These are phyloP conservation scores for Herminia tarsipennalis DNA, from an alignment of 2,888 invertebrate species.

Conservation along the genomic window DNA sequence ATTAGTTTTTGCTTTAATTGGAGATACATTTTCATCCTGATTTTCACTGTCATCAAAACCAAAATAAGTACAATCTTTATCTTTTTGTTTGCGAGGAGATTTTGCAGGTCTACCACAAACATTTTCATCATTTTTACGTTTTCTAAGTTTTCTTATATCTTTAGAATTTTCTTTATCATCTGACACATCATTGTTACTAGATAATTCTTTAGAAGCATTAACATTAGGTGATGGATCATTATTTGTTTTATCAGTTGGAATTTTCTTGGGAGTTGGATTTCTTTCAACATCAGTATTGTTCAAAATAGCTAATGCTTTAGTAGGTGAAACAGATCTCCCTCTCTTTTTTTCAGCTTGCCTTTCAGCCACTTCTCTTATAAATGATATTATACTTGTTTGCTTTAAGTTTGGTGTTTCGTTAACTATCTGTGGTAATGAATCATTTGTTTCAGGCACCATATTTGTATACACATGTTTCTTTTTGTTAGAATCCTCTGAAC, in stretches of 20 bases:
- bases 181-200: constrained; percentile 36
- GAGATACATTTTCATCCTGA: constrained; percentile 72
- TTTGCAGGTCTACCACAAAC: constrained; percentile 33
- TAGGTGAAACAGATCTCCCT: constrained; percentile 55
- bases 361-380: constrained; percentile 73
- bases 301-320: constrained; percentile 59
- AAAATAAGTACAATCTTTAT: constrained; percentile 68
- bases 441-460: constrained; percentile 56
- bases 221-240: constrained; percentile 33
- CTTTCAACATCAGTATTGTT: constrained; percentile 48
- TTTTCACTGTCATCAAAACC: constrained; percentile 78
- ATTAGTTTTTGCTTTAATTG: constrained; percentile 53
- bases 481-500: constrained; percentile 58
- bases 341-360: constrained; percentile 68
- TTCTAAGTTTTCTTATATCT: constrained; percentile 30
- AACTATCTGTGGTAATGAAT: constrained; percentile 52
- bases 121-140: constrained; percentile 45
- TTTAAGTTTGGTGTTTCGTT: constrained; percentile 59
- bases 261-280: constrained; percentile 5
- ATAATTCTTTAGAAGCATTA: constrained; percentile 30
- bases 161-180: constrained; percentile 46
- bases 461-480: constrained; percentile 80
- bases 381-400: constrained; percentile 78
- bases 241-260: constrained; percentile 8
- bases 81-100: constrained; percentile 44